Evolutionary conservation across 2,113 vertebrate species (phyloP), one percentile per base, ranked within the genome.

Genomic region (Chaetops frenatus): DNA sequence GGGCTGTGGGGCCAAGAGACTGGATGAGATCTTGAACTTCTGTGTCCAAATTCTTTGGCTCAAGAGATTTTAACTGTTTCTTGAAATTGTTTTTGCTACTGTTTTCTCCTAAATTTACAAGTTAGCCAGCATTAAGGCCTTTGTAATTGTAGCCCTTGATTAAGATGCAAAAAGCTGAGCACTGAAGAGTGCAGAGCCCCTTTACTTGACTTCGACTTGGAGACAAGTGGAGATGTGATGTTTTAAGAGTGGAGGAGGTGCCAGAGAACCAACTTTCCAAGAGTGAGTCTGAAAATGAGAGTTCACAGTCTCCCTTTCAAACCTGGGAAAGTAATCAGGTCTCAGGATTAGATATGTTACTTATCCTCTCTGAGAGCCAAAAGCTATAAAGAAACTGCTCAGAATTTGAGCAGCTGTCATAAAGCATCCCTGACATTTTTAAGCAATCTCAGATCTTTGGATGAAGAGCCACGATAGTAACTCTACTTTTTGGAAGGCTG

Each of bases 381-480:
- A 94, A 94, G 77, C 86, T 72, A 7, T 93, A 95, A 95, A 95
- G 94, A 87, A 94, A 35, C 62, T 57, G 67, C 64, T 94, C 45
- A 27, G 76, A 64, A 67, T 91, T 45, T 38, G 81, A 96, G 71
- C 84, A 94, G 91, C 78, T 91, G 74, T 94, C 91, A 91, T 94
- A 94, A 96, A 95, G 85, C 81, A 95, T 78, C 81, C 72, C 64
- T 96, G 94, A 92, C 44, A 33, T 91, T 95, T 91, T 88, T 87
- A 86, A 91, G 83, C 86, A 74, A 95, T 91, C 88, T 97, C 79
- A 83, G 88, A 92, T 95, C 86, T 93, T 57, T 81, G 67, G 74
- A 81, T 96, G 72, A 93, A 76, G 80, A 84, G 40, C 64, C 92
- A 54, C 7, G 48, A 78, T 93, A 81, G 88, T 84, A 92, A 76